Evolutionary conservation across 2,888 invertebrate species (phyloP).

Genomic region (Dasypolia templi): DNA sequence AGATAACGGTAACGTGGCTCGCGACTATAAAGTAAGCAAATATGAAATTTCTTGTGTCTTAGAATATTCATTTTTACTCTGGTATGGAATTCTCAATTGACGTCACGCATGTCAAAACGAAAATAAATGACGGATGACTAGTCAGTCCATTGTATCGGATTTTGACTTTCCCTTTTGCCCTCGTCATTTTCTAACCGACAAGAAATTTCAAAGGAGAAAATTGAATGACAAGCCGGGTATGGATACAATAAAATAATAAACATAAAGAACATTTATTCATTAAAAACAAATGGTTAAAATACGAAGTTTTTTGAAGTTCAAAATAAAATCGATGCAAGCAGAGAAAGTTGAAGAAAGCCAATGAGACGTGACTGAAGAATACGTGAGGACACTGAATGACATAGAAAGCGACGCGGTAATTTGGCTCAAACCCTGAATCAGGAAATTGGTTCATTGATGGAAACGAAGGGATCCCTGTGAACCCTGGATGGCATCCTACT

Average conservation of each 20-base stretch:
- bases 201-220: constrained; percentile 63
- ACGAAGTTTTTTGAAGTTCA: not conserved
- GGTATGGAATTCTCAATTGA: constrained; percentile 44
- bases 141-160: constrained; percentile 64
- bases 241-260: constrained; percentile 18
- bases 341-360: constrained; percentile 57
- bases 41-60: constrained; percentile 42
- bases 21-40: constrained; percentile 56
- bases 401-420: constrained; percentile 49
- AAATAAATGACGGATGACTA: constrained; percentile 48
- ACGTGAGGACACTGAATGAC: constrained; percentile 48
- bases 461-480: constrained; percentile 44
- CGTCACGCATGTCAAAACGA: constrained; percentile 51
- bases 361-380: constrained; percentile 48
- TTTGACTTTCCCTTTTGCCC: constrained; percentile 73
- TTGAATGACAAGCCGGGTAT: not conserved
- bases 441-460: constrained; percentile 60
- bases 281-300: not conserved
- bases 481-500: constrained; percentile 23
- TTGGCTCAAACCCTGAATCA: constrained; percentile 40
- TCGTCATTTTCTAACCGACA: constrained; percentile 58
- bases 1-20: constrained; percentile 70
- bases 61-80: constrained; percentile 26
- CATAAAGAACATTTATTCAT: not conserved
- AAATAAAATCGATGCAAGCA: constrained; percentile 31